A percentile compares a stretch with the other conserved stretches of the same genome.
phyloP scores from a whole-genome alignment of 2,113 vertebrate species.

The Ochotona princeps region DNA sequence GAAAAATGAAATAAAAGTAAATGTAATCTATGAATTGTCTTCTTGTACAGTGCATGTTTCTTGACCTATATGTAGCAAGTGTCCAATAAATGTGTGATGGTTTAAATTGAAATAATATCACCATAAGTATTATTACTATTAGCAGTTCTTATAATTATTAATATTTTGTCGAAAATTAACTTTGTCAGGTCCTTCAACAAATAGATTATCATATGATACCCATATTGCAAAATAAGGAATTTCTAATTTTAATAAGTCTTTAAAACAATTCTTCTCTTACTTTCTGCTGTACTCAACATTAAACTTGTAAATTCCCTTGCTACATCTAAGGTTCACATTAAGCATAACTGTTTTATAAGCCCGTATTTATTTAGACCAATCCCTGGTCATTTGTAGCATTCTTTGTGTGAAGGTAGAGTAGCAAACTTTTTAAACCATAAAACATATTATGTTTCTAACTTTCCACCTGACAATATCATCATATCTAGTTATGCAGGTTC shows the following conservation, averaged over 20 bases:
- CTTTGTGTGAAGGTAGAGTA: neutral
- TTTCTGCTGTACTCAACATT: neutral
- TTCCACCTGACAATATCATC: neutral
- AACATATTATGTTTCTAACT: neutral
- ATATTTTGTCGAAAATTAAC: neutral
- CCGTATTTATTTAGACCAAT: neutral
- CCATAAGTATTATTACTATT: neutral
- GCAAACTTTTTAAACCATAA: neutral
- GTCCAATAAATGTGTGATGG: neutral
- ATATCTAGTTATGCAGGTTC: neutral
- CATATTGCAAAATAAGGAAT: neutral
- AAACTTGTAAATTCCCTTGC: neutral
- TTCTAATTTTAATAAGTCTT: neutral
- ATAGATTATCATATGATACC: neutral
- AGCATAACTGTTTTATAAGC: neutral
- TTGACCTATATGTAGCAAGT: neutral
- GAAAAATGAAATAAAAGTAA: constrained; percentile 9
- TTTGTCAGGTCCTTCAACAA: neutral
- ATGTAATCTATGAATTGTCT: constrained; percentile 7
- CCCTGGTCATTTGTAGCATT: neutral
- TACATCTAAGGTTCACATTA: neutral
- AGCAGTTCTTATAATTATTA: neutral
- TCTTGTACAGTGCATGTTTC: neutral
- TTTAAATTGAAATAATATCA: constrained; percentile 13
- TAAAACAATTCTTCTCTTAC: neutral